Base-by-base conservation (phyloP, 2,888 invertebrate genomes). In the Alviniconcha strummeri region DNA sequence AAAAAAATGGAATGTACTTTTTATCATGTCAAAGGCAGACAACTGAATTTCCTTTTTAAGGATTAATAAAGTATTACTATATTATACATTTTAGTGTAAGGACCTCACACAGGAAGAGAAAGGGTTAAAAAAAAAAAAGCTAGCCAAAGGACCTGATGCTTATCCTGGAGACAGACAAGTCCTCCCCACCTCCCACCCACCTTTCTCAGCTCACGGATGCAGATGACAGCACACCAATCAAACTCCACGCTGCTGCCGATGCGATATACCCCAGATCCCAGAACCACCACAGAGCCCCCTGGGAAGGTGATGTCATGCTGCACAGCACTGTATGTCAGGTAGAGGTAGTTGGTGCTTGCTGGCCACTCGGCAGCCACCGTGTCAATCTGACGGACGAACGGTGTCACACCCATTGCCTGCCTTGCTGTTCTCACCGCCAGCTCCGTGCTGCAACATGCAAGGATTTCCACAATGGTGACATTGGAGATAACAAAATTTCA, bases 321-420 rank as follows among this genome's bases (percentile, higher is more conserved):
- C 0, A 85, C 84, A 0, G 97, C 99, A 93, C 98, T 99, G 94
- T 99, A 99, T 0, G 99, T 99, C 57, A 99, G 93, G 92, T 99
- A 99, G n/a, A 99, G 95, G 93, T 99, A 99, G 94, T 99, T 99
- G 1, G 99, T 99, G 64, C 96, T 96, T 0, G 99, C 99, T 0
- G 99, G 99, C 98, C 99, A 99, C 94, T 99, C 99, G 0, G 99
- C 99, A 71, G 99, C 99, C 6, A 99, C 99, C 0, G 99, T 99
- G 94, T 99, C 99, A 88, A 99, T 99, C 95, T 98, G 98, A 94
- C 99, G 99, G 0, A 99, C 97, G 84, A 83, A 91, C 0, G 93
- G 94, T 7, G 82, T 86, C 64, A 94, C 89, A 2, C 88, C 89
- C 13, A 87, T 86, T 74, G 92, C 89, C 36, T 87, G 76, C 1